A percentile compares a stretch with the other conserved stretches of the same genome.
Evolutionary conservation across 1,140 invertebrate species (phyloP).

Genomic region (Ptiloglossa arizonensis): DNA sequence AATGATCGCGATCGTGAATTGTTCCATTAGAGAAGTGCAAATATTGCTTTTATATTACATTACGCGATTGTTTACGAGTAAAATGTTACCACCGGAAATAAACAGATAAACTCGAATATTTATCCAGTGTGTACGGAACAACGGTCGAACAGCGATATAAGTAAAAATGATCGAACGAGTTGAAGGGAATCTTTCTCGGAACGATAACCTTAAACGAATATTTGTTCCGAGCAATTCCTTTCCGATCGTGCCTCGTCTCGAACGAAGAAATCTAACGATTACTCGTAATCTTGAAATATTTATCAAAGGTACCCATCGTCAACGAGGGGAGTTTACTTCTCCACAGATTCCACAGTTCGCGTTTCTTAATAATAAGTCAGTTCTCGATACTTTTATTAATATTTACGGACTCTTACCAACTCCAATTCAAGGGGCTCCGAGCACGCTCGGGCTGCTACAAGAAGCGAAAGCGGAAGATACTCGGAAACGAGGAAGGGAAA

Average conservation of each 20-base stretch:
- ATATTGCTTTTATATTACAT: too few species aligned
- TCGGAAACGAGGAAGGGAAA: slow-evolving; percentile 15
- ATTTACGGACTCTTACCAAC: slow-evolving; percentile 1
- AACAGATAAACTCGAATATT: too few species aligned
- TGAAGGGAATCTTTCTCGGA: too few species aligned
- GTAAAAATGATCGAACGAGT: too few species aligned
- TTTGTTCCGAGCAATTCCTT: too few species aligned
- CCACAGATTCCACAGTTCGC: neutral
- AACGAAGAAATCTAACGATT: neutral
- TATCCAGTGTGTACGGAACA: too few species aligned
- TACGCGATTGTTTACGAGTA: neutral
- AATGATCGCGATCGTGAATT: too few species aligned
- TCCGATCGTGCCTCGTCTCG: too few species aligned
- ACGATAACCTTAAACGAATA: too few species aligned
- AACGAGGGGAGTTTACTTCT: neutral
- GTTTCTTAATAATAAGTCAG: neutral
- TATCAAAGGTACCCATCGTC: neutral
- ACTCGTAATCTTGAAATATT: neutral
- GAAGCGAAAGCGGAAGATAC: slow-evolving; percentile 25
- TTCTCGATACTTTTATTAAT: slow-evolving; percentile 13
- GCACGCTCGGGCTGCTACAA: neutral
- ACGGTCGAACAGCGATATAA: too few species aligned
- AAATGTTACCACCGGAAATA: too few species aligned
- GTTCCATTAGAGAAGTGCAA: too few species aligned
- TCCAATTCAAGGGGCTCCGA: slow-evolving; percentile 10